phyloP scores from a whole-genome alignment of 2,797 vertebrate genomes.

The Microctenopoma steveboyesi region DNA sequence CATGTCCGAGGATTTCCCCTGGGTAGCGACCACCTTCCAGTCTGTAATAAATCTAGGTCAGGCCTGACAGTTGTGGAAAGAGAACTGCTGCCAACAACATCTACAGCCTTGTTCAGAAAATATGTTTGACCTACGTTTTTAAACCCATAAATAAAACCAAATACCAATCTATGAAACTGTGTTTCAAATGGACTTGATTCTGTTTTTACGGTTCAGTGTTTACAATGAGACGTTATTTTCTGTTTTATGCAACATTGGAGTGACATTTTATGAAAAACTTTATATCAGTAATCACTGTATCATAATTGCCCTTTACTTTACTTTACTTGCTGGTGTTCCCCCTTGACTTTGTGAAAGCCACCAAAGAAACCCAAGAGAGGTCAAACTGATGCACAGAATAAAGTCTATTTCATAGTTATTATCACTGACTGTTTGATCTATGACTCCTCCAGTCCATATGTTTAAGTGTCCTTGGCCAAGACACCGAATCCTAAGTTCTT shows the following conservation, averaged over 20 bases:
- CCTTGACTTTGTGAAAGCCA: too few relatives aligned
- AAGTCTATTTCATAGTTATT: too few relatives aligned
- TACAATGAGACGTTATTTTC: not conserved
- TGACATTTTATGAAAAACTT: not conserved
- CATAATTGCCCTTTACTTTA: too few relatives aligned
- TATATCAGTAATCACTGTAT: too few relatives aligned
- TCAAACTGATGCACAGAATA: too few relatives aligned
- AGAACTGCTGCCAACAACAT: not conserved
- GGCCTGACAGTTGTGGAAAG: not conserved
- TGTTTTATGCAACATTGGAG: not conserved
- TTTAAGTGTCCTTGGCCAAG: too few relatives aligned
- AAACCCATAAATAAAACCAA: not conserved
- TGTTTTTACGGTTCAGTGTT: not conserved
- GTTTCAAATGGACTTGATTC: not conserved
- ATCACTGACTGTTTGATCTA: too few relatives aligned
- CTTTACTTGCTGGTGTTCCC: too few relatives aligned
- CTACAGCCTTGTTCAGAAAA: not conserved
- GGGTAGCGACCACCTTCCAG: constrained; percentile 21
- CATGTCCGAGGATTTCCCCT: constrained; percentile 43
- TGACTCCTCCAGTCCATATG: too few relatives aligned
- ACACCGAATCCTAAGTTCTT: too few relatives aligned
- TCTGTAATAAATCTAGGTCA: constrained; percentile 46
- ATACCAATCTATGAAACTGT: not conserved
- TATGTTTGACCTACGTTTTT: not conserved
- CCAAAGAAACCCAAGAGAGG: too few relatives aligned